phyloP scores from a whole-genome alignment of 2,888 invertebrate genomes.

The Capitulum mitella region DNA sequence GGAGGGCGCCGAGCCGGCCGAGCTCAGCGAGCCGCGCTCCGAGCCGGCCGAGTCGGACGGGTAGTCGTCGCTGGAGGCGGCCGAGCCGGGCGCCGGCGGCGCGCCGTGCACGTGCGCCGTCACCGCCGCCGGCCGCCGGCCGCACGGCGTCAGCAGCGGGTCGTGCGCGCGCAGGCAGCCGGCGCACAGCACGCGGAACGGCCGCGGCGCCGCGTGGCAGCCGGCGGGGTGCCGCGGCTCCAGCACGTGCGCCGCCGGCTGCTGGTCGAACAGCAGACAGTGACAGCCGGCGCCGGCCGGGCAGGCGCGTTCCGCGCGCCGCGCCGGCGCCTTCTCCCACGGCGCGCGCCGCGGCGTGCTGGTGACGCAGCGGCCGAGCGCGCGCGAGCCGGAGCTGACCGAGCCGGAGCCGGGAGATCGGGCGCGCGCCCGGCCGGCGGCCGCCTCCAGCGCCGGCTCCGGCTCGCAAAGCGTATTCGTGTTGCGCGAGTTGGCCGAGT shows the following conservation, averaged over 20 bases:
- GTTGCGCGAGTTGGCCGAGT: constrained; percentile 34
- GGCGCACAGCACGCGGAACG: constrained; percentile 34
- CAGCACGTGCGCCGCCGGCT: background rate
- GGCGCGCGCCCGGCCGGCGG: constrained; percentile 28
- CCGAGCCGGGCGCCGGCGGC: background rate
- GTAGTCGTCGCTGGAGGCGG: constrained; percentile 32
- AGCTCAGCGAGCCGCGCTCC: constrained; percentile 31
- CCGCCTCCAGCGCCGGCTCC: constrained; percentile 26
- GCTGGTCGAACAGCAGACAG: constrained; percentile 32
- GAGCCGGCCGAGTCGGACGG: constrained; percentile 34
- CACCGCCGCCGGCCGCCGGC: too few species aligned
- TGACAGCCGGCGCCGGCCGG: constrained; percentile 28
- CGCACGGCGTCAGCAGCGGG: constrained; percentile 28
- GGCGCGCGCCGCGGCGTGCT: constrained; percentile 23
- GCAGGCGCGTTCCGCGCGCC: background rate
- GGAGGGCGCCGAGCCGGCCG: constrained; percentile 29
- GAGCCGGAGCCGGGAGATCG: constrained; percentile 31
- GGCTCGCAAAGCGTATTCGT: constrained; percentile 33
- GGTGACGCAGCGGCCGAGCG: constrained; percentile 28
- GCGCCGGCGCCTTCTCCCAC: constrained; percentile 1
- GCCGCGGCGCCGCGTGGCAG: constrained; percentile 23
- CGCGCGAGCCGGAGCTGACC: constrained; percentile 33
- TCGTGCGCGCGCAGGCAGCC: constrained; percentile 34
- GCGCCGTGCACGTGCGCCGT: background rate
- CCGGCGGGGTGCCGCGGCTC: background rate